Base-by-base conservation (phyloP, 2,888 invertebrate genomes). In the Nineta flava region DNA sequence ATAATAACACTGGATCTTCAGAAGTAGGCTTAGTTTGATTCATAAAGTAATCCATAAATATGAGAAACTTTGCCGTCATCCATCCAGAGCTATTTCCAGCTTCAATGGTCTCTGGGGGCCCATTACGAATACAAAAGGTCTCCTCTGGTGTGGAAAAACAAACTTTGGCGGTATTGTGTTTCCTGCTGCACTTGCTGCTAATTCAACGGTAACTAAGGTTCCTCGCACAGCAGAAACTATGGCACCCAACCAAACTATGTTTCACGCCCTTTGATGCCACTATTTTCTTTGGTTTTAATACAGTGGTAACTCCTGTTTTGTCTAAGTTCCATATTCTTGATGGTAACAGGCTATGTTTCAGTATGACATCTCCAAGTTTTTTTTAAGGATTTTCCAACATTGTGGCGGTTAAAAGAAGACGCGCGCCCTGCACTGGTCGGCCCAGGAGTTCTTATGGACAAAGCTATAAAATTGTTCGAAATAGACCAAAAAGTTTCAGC, bases 101-200 rank as follows among this genome's bases (percentile, higher is more conserved):
- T 13, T 60, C 61, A n/a, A n/a, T n/a, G n/a, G n/a, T n/a, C n/a
- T n/a, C 13, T 61, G 62, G 9, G 60, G 59, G 53, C 56, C 57
- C 16, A 19, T 16, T 7, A 57, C 17, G 52, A 56, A 57, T 12
- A 51, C 12, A 15, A 55, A 54, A 45, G 54, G 56, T 48, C 52
- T 61, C 49, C 55, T 57, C 5, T 55, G 41, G 4, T 58, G 49
- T 10, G 59, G 59, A 49, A 62, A 60, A 5, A 62, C 52, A 51
- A 63, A 60, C 57, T 59, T 56, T 9, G 55, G 57, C 17, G 51
- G 60, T 53, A 53, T 55, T 3, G 55, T 52, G n/a, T 56, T 50
- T 43, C 58, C 57, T 9, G 44, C 17, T 34, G 58, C 59, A 53
- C 45, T 56, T 2, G 52, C 53, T 31, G 57, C 55, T 17, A 53